Base-by-base conservation (phyloP, 2,797 vertebrate genomes). In the Pangasius krempfi region DNA sequence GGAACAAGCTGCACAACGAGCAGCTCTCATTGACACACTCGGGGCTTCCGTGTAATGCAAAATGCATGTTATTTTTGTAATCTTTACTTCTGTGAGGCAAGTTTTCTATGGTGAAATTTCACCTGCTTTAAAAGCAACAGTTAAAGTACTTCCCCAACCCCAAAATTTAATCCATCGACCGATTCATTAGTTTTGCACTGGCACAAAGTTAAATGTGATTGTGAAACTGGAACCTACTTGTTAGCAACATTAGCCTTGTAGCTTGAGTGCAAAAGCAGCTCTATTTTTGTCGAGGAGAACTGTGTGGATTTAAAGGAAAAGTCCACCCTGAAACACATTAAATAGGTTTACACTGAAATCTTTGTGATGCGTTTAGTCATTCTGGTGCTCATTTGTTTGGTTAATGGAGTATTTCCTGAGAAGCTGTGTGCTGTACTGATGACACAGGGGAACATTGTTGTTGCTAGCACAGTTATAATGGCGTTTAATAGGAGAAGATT, bases 1-100 rank as follows among this genome's bases (percentile, higher is more conserved):
- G 56, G 30, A 82, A 82, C 40, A 25, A 86, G 84, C 37, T 33
- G 18, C 22, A 85, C n/a, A 54, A 79, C 50, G 52, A 81, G 56
- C 20, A 60, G 79, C 33, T 40, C 22, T 27, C 37, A 27, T 62
- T 82, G 12, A 30, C 2, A 10, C n/a, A 47, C 22, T 47, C 7
- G 16, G 7, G 27, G 16, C 40, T n/a, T 64, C 14, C 47, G 37
- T 82, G 37, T 62, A 83, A 47, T 82, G 60, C 58, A 83, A 64
- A 47, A 83, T 47, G 37, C 54, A 82, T n/a, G 56, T 56, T 78
- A 22, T 82, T 62, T 60, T 64, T 44, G 0, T 60, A 62, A 64
- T 2, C 1, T 10, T 81, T 81, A 60, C 79, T 47, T 83, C 60
- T 64, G 1, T 66, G 40, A 47, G 80, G 30, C 60, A 40, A 0